Base-by-base conservation (phyloP, 2,797 vertebrate species). In the Rhinophrynus dorsalis region DNA sequence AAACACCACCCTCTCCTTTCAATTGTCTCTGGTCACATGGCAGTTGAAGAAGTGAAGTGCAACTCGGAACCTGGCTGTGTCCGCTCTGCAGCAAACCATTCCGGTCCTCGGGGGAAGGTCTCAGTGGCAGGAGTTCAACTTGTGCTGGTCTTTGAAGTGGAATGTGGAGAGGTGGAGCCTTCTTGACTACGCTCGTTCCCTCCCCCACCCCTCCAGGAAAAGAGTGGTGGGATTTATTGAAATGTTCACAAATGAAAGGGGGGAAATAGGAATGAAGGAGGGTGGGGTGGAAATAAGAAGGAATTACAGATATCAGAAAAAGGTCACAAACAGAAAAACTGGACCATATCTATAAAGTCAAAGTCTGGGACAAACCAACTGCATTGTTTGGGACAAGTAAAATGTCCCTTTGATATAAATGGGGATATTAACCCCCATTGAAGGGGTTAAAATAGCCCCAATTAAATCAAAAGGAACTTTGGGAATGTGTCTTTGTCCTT, bases 161-260 rank as follows among this genome's bases (percentile, higher is more conserved):
- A 64, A 72, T 72, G 60, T 48, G 6, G 52, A 21, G 33, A 10
- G 18, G 51, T 5, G 24, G 48, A 27, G 18, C 23, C 62, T 66
- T 73, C 69, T 65, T 59, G 59, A 59, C 54, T 15, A 48, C 62
- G 15, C 62, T 65, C 52, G 40, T 26, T 24, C 11, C 47, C 11
- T 42, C 52, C 10, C 24, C 7, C 40, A 40, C 30, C 12, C 23
- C 26, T 47, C 42, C 45, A 37, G 9, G 20, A 35, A 48, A 15
- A 23, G 5, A 24, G n/a, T 9, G 3, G 6, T 23, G 45, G 21
- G 21, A 23, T 23, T 17, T 38, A 38, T 6, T 13, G 17, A 45
- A 45, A 45, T 45, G 42, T 15, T 38, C 37, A 38, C 37, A 38
- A 18, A 6, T 44, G 12, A 5, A 44, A 20, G n/a, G 3, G n/a